Percentiles rank a stretch among this genome's conserved stretches.
Evolutionary conservation across 2,113 vertebrate genomes (phyloP).

Genomic region (Lates calcarifer): DNA sequence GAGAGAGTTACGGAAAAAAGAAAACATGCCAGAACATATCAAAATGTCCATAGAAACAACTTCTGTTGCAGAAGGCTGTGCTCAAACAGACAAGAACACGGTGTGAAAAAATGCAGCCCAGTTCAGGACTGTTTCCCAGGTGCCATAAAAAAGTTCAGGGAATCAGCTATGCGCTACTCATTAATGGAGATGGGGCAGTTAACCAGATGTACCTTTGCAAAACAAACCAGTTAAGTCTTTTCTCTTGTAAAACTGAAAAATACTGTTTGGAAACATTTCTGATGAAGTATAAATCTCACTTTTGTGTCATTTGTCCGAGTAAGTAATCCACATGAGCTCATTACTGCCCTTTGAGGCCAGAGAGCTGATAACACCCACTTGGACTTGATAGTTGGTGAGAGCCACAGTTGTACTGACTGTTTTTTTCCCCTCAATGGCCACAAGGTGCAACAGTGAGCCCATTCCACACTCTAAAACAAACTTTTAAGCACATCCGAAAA

Average conservation of each 20-base stretch:
- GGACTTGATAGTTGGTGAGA: no score
- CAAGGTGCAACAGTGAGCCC: not conserved
- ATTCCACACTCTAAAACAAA: not conserved
- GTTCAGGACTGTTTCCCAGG: not conserved
- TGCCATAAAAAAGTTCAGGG: not conserved
- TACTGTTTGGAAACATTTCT: not conserved
- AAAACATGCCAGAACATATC: slow-evolving; percentile 1
- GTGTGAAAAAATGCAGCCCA: not conserved
- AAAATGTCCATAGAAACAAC: slow-evolving; percentile 4
- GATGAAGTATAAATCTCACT: not conserved
- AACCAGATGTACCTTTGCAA: not conserved
- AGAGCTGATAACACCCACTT: not conserved
- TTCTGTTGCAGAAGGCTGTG: not conserved
- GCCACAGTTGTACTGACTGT: not conserved
- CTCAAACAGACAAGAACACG: not conserved
- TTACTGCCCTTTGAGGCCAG: not conserved
- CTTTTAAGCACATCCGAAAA: no score
- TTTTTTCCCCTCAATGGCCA: no score
- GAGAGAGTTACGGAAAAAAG: not conserved
- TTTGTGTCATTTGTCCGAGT: not conserved
- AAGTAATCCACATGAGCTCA: not conserved
- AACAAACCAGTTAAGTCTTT: not conserved
- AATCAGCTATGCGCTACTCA: not conserved
- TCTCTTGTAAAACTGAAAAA: no score
- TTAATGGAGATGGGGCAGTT: not conserved